Conservation (phyloP, 2,888 invertebrate genomes). For the Labia minor region DNA sequence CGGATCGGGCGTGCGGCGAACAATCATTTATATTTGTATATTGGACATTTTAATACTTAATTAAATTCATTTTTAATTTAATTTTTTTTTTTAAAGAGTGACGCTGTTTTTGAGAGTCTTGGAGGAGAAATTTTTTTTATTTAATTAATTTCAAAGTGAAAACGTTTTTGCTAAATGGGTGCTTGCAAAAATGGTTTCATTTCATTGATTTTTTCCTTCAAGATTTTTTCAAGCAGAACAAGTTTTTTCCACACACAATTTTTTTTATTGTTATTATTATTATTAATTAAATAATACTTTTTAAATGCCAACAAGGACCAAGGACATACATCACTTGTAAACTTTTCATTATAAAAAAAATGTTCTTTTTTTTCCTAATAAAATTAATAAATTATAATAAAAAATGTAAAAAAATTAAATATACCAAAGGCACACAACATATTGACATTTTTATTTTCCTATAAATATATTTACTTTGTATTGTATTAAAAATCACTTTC, state of each 20-base stretch:
- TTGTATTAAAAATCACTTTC: too few relatives aligned
- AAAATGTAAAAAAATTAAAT: not conserved
- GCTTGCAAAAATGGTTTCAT: not conserved
- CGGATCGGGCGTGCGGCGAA: conserved; percentile 8
- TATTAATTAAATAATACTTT: not conserved
- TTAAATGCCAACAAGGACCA: not conserved
- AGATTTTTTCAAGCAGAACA: not conserved
- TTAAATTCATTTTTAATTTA: not conserved
- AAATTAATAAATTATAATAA: not conserved
- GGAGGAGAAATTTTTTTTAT: too few relatives aligned
- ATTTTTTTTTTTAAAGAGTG: not conserved
- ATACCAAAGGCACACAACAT: not conserved
- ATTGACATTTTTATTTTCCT: too few relatives aligned
- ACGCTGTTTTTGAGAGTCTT: not conserved
- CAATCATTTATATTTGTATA: not conserved
- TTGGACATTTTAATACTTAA: not conserved
- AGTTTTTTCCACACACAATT: not conserved
- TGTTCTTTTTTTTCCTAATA: not conserved
- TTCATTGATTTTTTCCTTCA: not conserved
- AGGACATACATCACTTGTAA: not conserved
- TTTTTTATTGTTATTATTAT: too few relatives aligned
- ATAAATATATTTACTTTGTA: too few relatives aligned
- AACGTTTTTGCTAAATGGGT: not conserved
- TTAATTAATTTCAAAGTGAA: too few relatives aligned
- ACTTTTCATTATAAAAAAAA: not conserved